Base-by-base conservation (phyloP, 2,888 invertebrate species). In the Slavum lentiscoides region DNA sequence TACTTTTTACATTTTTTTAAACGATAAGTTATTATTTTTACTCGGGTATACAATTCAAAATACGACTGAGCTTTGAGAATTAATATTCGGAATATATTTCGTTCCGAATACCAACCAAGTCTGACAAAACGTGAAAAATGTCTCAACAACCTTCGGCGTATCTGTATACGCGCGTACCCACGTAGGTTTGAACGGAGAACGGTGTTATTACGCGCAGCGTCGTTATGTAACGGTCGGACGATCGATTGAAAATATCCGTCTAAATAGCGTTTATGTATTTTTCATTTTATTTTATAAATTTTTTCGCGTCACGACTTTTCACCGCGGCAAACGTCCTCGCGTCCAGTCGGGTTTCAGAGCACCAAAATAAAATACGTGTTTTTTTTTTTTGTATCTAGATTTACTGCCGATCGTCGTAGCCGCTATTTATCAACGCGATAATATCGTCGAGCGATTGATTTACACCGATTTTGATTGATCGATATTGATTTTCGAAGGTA, bases 291-390 rank as follows among this genome's bases (percentile, higher is more conserved):
- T 30, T 39, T 59, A 30, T 30, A 4, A 30, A 30, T 30, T 58
- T 74, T 59, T 68, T 59, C 30, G n/a, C 43, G 30, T 67, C 75
- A 59, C 74, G 74, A 74, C 43, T 74, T 53, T 64, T 64, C 64
- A 64, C 67, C 59, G 67, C 49, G 39, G 30, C 30, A 30, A 67
- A 59, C 59, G 6, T 67, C 75, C 7, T 15, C n/a, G 21, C 43
- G 23, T 67, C 5, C 19, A 43, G 68, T 59, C 30, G 75, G 68
- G 30, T 68, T n/a, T 68, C 23, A 43, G n/a, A n/a, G 43, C 8
- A 59, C 67, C 55, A 15, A 58, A 75, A 67, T 17, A 13, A 30
- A 30, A 13, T 49, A 49, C 13, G 49, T 49, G 7, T 49, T 49
- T 49, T 43, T 49, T 23, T 17, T 67, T 59, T 15, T 59, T n/a